phyloP scores from a whole-genome alignment of 2,888 invertebrate species.

The Acrobasis consociella region DNA sequence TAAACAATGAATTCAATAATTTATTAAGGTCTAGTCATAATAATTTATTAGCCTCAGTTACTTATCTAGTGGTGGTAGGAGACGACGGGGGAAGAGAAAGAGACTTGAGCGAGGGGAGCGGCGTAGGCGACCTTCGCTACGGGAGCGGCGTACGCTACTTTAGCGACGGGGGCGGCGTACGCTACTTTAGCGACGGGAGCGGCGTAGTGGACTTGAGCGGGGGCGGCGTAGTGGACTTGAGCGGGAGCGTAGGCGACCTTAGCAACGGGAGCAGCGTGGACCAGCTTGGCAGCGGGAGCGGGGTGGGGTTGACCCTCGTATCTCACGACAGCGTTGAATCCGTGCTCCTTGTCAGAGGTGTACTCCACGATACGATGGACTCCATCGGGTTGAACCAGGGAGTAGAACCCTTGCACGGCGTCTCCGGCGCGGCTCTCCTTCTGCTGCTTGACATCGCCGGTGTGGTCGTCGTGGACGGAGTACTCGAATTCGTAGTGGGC shows the following conservation, averaged over 20 bases:
- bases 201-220: slow-evolving; percentile 42
- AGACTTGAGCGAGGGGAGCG: slow-evolving; percentile 54
- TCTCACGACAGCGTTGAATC: slow-evolving; percentile 49
- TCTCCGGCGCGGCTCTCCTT: slow-evolving; percentile 79
- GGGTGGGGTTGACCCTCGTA: slow-evolving; percentile 44
- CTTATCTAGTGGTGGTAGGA: slow-evolving; percentile 65
- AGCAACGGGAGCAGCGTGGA: slow-evolving; percentile 39
- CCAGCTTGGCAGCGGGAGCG: slow-evolving; percentile 40
- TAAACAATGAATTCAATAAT: slow-evolving; percentile 31
- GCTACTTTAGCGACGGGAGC: slow-evolving; percentile 37
- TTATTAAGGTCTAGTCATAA: slow-evolving; percentile 39
- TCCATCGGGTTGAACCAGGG: slow-evolving; percentile 77
- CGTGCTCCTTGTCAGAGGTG: slow-evolving; percentile 58
- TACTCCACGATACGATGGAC: slow-evolving; percentile 79
- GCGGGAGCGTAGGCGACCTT: slow-evolving; percentile 43
- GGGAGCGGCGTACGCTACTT: slow-evolving; percentile 42
- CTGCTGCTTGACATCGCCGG: slow-evolving; percentile 82
- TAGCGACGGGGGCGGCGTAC: slow-evolving; percentile 49
- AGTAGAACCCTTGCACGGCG: slow-evolving; percentile 83
- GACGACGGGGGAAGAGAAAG: slow-evolving; percentile 64
- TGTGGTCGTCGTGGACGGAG: slow-evolving; percentile 80
- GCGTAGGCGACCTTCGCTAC: slow-evolving; percentile 41
- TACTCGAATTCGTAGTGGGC: slow-evolving; percentile 76
- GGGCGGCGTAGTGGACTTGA: slow-evolving; percentile 41
- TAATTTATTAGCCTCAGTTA: slow-evolving; percentile 38